Evolutionary conservation across 2,113 vertebrate species (phyloP).

Genomic region (Plecotus auritus): DNA sequence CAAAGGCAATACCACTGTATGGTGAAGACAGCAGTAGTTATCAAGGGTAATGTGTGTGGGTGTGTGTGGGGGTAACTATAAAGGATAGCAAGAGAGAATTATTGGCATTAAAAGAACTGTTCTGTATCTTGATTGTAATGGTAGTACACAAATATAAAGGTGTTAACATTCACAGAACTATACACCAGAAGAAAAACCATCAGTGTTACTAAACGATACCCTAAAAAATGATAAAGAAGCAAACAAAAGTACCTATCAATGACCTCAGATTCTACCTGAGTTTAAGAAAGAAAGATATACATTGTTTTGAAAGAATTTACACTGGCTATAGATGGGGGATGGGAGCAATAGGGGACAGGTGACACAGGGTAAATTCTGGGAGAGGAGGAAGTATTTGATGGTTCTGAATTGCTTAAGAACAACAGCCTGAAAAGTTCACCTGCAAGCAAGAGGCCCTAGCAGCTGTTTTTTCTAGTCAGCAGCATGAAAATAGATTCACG

Average conservation of each 20-base stretch:
- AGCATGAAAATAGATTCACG: neutral
- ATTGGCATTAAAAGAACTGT: neutral
- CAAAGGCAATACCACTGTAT: neutral
- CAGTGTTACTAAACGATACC: neutral
- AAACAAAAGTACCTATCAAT: neutral
- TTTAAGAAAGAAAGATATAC: neutral
- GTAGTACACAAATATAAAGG: neutral
- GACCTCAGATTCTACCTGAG: neutral
- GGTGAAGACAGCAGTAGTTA: neutral
- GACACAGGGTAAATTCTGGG: no score
- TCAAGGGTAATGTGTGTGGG: neutral
- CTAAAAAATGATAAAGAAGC: neutral
- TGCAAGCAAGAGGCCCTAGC: neutral
- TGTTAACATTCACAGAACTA: neutral
- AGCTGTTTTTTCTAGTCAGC: neutral
- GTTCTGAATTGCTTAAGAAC: neutral
- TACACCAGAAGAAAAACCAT: neutral
- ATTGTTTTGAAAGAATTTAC: neutral
- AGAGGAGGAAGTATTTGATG: neutral
- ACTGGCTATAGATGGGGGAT: neutral
- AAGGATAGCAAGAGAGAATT: neutral
- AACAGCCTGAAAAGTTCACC: neutral
- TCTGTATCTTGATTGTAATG: neutral
- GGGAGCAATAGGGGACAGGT: neutral
- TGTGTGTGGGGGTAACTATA: neutral